These are phyloP conservation scores for Platygyra sinensis DNA, from an alignment of 64 coral and sea anemone genomes.

Conservation along the genomic window DNA sequence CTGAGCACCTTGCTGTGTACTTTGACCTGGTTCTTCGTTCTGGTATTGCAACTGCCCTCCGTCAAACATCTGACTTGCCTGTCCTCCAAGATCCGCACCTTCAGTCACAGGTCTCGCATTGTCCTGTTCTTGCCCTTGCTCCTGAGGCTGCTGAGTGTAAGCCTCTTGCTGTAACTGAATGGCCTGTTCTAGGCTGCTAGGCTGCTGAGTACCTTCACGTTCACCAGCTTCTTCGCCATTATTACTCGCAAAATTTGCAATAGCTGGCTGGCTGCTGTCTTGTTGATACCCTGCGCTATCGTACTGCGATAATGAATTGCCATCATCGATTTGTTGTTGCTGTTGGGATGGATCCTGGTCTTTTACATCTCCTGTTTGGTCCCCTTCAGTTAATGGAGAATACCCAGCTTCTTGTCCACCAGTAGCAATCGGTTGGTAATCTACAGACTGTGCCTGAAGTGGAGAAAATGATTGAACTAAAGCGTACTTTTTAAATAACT, in stretches of 20 bases:
- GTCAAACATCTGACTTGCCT: neutral
- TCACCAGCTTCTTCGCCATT: slow-evolving; percentile 1
- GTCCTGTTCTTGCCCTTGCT: slow-evolving; percentile 5
- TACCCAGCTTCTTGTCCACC: slow-evolving; percentile 21
- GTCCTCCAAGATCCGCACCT: slow-evolving; percentile 1
- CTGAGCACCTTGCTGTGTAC: slow-evolving; percentile 2
- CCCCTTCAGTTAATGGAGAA: neutral
- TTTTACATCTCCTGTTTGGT: slow-evolving; percentile 3
- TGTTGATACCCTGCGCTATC: slow-evolving; percentile 16
- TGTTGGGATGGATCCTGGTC: neutral
- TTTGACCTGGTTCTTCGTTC: slow-evolving; percentile 12
- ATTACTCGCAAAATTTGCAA: neutral
- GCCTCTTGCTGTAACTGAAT: slow-evolving; percentile 31
- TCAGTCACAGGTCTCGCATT: neutral
- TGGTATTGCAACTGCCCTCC: slow-evolving; percentile 21
- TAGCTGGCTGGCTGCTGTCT: slow-evolving; percentile 10
- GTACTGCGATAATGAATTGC: neutral
- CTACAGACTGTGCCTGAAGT: neutral
- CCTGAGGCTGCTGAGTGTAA: slow-evolving; percentile 25
- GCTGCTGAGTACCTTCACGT: neutral
- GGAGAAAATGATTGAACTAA: slow-evolving; percentile 13
- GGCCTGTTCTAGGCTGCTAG: slow-evolving; percentile 9
- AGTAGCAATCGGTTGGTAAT: neutral
- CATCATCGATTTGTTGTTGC: neutral
- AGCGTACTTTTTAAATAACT: slow-evolving; percentile 28